Conservation (phyloP, 2,113 vertebrate species). For the Heliornis fulica region DNA sequence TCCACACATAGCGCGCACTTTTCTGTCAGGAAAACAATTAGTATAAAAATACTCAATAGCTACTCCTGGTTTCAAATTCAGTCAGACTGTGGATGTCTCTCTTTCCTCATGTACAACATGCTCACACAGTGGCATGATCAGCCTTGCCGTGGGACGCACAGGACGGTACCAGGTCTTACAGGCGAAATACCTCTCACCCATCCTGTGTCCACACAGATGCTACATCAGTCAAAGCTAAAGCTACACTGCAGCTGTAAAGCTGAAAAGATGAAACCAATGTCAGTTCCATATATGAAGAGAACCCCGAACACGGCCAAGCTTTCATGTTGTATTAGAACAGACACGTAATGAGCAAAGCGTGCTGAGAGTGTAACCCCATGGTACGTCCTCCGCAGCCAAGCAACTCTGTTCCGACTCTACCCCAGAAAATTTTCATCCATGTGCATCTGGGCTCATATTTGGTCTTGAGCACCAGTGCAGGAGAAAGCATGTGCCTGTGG, state of each 20-base stretch:
- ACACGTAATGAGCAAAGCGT: not conserved
- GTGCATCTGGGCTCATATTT: not conserved
- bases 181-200: not conserved
- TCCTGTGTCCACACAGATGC: not conserved
- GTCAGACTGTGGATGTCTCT: not conserved
- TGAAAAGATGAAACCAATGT: not conserved
- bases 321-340: not conserved
- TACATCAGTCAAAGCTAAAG: not conserved
- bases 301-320: not conserved
- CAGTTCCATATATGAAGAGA: not conserved
- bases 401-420: not conserved
- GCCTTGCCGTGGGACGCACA: not conserved
- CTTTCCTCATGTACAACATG: not conserved
- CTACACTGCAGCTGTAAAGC: not conserved
- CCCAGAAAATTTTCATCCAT: not conserved
- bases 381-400: not conserved
- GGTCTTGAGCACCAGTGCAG: not conserved
- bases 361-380: too few relatives aligned
- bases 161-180: not conserved
- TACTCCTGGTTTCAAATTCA: not conserved
- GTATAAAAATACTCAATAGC: not conserved
- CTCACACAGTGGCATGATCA: not conserved
- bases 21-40: not conserved
- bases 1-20: not conserved
- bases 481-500: not conserved